A percentile compares a stretch with the other conserved stretches of the same genome.
Evolutionary conservation across 2,113 vertebrate genomes (phyloP).

Genomic region (Triplophysa tibetana): DNA sequence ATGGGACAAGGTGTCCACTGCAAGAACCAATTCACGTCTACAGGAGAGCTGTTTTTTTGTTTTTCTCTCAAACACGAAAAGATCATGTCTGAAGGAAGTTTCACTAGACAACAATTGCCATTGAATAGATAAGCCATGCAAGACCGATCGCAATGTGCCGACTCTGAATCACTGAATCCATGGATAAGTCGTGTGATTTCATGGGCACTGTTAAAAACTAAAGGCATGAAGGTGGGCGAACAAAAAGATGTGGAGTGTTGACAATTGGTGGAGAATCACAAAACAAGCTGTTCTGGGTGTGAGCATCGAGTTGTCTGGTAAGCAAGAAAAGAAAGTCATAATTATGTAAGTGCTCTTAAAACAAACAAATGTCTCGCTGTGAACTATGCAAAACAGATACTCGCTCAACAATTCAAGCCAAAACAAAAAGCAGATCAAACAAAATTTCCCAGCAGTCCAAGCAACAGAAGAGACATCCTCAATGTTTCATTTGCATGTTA

Average conservation of each 20-base stretch:
- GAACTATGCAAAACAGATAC: background rate
- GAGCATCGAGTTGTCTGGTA: background rate
- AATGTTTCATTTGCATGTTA: background rate
- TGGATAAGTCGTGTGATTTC: background rate
- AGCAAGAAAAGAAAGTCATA: background rate
- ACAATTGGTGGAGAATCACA: background rate
- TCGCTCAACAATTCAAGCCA: background rate
- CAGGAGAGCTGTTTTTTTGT: background rate
- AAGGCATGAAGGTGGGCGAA: background rate
- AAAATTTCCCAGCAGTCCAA: background rate
- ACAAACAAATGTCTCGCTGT: background rate
- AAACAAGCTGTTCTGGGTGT: background rate
- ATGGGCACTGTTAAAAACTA: background rate
- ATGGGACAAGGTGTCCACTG: background rate
- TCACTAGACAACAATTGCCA: background rate
- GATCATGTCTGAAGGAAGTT: background rate
- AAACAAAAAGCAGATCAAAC: background rate
- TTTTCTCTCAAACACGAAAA: background rate
- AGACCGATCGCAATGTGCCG: background rate
- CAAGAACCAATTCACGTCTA: background rate
- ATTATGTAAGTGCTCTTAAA: constrained; percentile 5
- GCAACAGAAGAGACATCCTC: too few relatives aligned
- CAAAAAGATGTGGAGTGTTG: background rate
- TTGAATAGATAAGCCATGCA: background rate
- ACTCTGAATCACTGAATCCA: background rate